Base-by-base conservation (phyloP, 2,797 vertebrate species). In the Glossophaga mutica region DNA sequence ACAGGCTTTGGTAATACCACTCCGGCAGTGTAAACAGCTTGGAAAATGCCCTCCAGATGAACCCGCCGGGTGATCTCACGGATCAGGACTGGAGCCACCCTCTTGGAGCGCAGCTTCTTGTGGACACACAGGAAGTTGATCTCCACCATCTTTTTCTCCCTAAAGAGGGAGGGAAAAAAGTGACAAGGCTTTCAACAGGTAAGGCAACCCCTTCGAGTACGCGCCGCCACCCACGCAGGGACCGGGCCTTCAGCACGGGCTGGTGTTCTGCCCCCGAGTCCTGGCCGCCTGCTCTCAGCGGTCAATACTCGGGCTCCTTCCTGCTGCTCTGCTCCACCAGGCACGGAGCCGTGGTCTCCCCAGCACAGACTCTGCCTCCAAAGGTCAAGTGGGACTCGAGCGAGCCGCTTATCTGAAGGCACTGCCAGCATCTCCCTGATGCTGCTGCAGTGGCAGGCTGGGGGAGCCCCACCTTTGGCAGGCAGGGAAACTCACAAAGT, bases 71-170 rank as follows among this genome's bases (percentile, higher is more conserved):
- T 99, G 98, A 99, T 99, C 98, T 99, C 99, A 1, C 99, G 98
- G 97, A 99, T 99, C 94, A 99, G 98, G 24, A 99, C 99, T 0
- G 99, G 99, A 39, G 99, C 99, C 39, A 99, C 99, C 52, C 99
- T 98, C 96, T 99, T 99, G 3, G 99, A 99, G 85, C 99, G 99
- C 73, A 99, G 98, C 98, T 99, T 99, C 98, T 99, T 99, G 98
- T 99, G 99, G 93, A 99, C 99, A 18, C 99, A 99, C 32, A 99
- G 98, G 98, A 99, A 99, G 96, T 99, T 99, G 96, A 99, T 99
- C 98, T 99, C 99, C 74, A 99, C 99, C 99, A 99, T 99, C 98
- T 99, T 99, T 98, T 99, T 99, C 96, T 99, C 99, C 97, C 99
- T 99, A 92, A 76, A 96, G 68, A 42, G 78, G 77, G 77, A 97